Evolutionary conservation across 2,797 vertebrate species (phyloP), one percentile per base, ranked within the genome.

Genomic region (Rhinophrynus dorsalis): DNA sequence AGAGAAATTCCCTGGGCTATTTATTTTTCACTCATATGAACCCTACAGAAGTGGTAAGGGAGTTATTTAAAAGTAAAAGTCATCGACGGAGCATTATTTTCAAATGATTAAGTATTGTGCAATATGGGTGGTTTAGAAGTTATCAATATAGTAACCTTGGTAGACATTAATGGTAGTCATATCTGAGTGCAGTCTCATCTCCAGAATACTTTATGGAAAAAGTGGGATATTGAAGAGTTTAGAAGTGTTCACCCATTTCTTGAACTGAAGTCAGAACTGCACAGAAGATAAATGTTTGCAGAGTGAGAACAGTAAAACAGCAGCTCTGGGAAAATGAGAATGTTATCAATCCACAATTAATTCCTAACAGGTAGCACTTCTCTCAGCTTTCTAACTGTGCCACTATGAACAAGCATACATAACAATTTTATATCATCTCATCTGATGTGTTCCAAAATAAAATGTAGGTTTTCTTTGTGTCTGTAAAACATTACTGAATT

Each of bases 21-120:
- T 72, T 30, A 50, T 72, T 64, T 38, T 50, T 24, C 13, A 26
- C 52, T 59, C 40, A 27, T 44, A 44, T 40, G 11, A 58, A 50
- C 32, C 56, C 32, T 30, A 17, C 44, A 47, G 23, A 65, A 44
- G 38, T 10, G 60, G 48, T 26, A 18, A 30, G 61, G 69, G 69
- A 72, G 63, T 58, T 69, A 52, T 59, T 65, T 58, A 72, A 35
- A 13, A 50, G 44, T 54, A 30, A 57, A 64, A 64, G 20, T 64
- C 52, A 50, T 15, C 29, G 52, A 29, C 32, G 30, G 9, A n/a
- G 21, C 51, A 48, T 66, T 35, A 26, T 59, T 66, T 72, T 44
- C 18, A 48, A 51, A 72, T 50, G 61, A 72, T 51, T 51, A 51
- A 65, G 42, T 50, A 13, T 18, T 27, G 54, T 58, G 51, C 24